Conservation (phyloP, 2,113 vertebrate genomes). For the Centropus bengalensis region DNA sequence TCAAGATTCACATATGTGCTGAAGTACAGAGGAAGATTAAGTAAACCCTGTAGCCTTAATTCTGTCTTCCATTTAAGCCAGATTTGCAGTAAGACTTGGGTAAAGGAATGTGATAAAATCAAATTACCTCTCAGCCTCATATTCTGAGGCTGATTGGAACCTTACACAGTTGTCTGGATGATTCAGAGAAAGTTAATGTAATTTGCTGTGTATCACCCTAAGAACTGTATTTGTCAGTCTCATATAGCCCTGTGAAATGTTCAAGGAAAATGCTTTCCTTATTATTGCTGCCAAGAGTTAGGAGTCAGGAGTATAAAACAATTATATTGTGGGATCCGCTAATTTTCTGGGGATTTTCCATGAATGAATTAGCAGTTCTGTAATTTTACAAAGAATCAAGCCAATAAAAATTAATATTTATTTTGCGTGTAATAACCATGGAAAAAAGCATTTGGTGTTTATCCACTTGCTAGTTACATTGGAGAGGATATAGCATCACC, state of each 20-base stretch:
- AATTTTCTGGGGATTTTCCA: constrained; percentile 17
- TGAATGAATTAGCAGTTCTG: background rate
- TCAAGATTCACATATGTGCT: background rate
- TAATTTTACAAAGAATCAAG: background rate
- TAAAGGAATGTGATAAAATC: constrained; percentile 50
- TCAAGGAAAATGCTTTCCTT: background rate
- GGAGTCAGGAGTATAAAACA: background rate
- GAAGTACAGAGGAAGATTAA: background rate
- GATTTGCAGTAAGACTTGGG: background rate
- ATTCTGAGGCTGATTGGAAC: constrained; percentile 35
- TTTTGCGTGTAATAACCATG: background rate
- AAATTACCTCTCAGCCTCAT: constrained; percentile 32
- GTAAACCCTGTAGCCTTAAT: constrained; percentile 3
- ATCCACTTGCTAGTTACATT: background rate
- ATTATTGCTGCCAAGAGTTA: background rate
- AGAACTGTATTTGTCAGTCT: constrained; percentile 30
- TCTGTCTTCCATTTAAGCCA: constrained; percentile 39
- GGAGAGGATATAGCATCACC: background rate
- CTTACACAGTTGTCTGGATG: constrained; percentile 17
- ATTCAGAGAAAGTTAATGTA: constrained; percentile 55
- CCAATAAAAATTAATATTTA: background rate
- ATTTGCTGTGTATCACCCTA: constrained; percentile 24
- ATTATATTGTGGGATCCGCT: background rate
- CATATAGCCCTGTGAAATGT: background rate
- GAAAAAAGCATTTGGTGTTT: background rate